These are phyloP conservation scores for Neomorphus geoffroyi DNA, from an alignment of 2,797 vertebrate species.

Conservation along the genomic window DNA sequence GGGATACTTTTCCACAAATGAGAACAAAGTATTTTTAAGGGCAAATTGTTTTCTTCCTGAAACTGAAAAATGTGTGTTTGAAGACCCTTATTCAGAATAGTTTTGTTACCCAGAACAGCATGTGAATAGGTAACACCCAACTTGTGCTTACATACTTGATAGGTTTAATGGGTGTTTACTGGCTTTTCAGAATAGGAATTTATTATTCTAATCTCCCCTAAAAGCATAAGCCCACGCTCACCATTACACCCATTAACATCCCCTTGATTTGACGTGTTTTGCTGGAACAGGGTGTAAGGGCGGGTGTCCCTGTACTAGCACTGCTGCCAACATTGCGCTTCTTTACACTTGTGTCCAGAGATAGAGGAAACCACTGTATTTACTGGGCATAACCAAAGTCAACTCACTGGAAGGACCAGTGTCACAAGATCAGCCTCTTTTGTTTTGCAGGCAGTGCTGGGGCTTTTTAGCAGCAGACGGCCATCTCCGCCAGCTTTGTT, in stretches of 20 bases:
- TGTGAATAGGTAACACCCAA: background rate
- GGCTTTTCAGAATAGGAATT: background rate
- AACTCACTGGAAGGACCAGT: background rate
- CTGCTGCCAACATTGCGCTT: background rate
- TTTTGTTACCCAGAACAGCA: background rate
- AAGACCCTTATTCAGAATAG: background rate
- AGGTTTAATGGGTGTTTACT: background rate
- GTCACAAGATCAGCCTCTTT: background rate
- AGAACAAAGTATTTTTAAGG: background rate
- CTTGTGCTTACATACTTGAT: rapidly evolving
- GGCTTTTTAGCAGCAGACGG: conserved; percentile 19
- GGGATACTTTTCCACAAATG: background rate
- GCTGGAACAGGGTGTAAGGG: background rate
- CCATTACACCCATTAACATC: rapidly evolving
- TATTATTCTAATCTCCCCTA: background rate
- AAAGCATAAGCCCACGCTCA: background rate
- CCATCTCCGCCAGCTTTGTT: background rate
- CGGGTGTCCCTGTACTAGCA: rapidly evolving
- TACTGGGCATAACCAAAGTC: background rate
- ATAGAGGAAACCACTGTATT: background rate
- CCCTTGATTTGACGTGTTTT: background rate
- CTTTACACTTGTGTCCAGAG: rapidly evolving
- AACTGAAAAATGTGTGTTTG: background rate
- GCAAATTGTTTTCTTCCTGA: background rate
- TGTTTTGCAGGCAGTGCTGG: conserved; percentile 53